Evolutionary conservation across 1,140 invertebrate genomes (phyloP).

Genomic region (Druon quercuslanigerum): DNA sequence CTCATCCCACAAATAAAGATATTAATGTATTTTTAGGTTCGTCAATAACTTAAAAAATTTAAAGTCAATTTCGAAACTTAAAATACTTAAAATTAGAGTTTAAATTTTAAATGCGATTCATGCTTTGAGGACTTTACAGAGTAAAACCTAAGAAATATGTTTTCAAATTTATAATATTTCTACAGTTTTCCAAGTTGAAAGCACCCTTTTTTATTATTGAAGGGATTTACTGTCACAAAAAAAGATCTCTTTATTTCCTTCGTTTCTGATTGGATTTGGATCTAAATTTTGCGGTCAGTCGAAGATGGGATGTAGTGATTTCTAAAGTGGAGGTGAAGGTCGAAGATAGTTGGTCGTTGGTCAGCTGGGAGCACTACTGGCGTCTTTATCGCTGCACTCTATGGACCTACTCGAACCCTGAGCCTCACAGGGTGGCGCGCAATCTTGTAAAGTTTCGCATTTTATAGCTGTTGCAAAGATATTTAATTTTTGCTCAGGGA

Average conservation of each 20-base stretch:
- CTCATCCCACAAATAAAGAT: not conserved
- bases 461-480: conserved; percentile 66
- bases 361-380: conserved; percentile 39
- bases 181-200: too few species aligned
- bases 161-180: too few species aligned
- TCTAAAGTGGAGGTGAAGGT: not conserved
- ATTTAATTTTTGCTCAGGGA: conserved; percentile 68
- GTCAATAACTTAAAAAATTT: too few species aligned
- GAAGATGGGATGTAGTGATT: conserved; percentile 19
- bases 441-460: conserved; percentile 64
- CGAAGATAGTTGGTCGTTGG: conserved; percentile 23
- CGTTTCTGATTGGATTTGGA: not conserved
- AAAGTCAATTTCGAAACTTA: too few species aligned
- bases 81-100: too few species aligned
- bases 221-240: not conserved
- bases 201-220: not conserved
- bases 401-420: conserved; percentile 25
- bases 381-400: conserved; percentile 45
- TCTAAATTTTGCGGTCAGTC: conserved; percentile 8
- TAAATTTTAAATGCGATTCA: too few species aligned
- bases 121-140: too few species aligned
- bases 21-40: not conserved
- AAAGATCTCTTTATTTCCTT: not conserved
- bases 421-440: conserved; percentile 35
- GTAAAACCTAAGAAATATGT: too few species aligned